A percentile compares a stretch with the other conserved stretches of the same genome.
These are phyloP conservation scores for Synanthedon tipuliformis DNA, from an alignment of 2,888 invertebrate genomes.

Conservation along the genomic window DNA sequence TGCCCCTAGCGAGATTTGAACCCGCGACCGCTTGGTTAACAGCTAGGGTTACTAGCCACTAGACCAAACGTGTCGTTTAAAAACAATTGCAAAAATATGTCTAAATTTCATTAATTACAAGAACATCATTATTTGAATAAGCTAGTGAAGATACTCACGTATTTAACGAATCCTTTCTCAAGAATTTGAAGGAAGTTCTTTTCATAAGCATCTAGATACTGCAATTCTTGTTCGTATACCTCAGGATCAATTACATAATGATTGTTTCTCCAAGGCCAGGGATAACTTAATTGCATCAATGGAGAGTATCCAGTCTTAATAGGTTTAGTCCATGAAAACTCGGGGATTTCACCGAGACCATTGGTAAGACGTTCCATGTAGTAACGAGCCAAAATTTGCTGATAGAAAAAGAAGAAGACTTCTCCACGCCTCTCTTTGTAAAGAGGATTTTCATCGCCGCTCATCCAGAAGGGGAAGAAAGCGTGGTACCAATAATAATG, in stretches of 20 bases:
- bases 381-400: conserved; percentile 76
- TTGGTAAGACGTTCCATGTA: conserved; percentile 75
- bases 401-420: conserved; percentile 74
- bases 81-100: background rate
- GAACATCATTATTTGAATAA: background rate
- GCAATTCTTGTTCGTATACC: conserved; percentile 50
- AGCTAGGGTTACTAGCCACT: too few species aligned
- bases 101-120: background rate
- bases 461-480: conserved; percentile 74
- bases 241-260: conserved; percentile 70
- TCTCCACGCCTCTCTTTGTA: conserved; percentile 73
- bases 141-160: conserved; percentile 47
- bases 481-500: conserved; percentile 75
- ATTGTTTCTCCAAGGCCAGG: conserved; percentile 70
- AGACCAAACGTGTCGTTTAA: too few species aligned
- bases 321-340: conserved; percentile 75
- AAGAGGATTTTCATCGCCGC: conserved; percentile 54
- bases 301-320: conserved; percentile 43
- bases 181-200: conserved; percentile 60
- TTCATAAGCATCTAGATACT: conserved; percentile 73
- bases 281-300: conserved; percentile 27
- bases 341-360: conserved; percentile 65
- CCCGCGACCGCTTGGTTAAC: too few species aligned
- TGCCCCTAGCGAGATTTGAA: too few species aligned
- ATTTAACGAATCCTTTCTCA: conserved; percentile 70